Percentiles rank a stretch among this genome's conserved stretches.
Conservation (phyloP, 64 coral and sea anemone genomes). For the Actinia equina region DNA sequence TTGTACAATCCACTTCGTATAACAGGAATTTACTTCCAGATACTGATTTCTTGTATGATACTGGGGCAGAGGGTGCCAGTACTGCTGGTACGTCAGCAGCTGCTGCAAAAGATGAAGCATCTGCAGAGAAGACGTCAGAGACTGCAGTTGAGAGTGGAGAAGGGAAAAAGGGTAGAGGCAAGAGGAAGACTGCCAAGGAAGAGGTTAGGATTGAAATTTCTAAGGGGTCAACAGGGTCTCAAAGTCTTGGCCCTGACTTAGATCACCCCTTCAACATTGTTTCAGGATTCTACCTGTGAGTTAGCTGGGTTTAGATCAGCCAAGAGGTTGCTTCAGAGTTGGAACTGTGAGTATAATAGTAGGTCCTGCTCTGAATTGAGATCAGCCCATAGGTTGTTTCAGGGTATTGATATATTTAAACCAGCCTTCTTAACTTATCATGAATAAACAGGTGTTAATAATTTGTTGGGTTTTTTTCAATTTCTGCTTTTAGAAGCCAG, state of each 20-base stretch:
- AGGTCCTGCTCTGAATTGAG: too few species aligned
- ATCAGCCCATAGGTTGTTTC: not conserved
- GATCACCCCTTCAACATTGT: too few species aligned
- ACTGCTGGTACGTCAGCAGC: not conserved
- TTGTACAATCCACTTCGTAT: slow-evolving; percentile 97
- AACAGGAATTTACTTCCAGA: slow-evolving; percentile 82
- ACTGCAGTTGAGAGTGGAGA: not conserved
- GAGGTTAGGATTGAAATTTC: slow-evolving; percentile 6
- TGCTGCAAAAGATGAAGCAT: not conserved
- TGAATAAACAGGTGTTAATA: too few species aligned
- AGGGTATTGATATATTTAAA: too few species aligned
- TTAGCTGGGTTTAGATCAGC: too few species aligned
- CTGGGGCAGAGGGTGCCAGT: slow-evolving; percentile 21
- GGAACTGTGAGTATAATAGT: too few species aligned
- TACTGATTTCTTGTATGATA: slow-evolving; percentile 94
- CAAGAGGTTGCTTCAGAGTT: too few species aligned
- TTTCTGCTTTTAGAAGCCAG: slow-evolving; percentile 25
- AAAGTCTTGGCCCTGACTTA: too few species aligned
- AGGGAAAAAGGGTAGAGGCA: slow-evolving; percentile 39
- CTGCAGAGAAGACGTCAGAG: not conserved
- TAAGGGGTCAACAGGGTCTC: too few species aligned
- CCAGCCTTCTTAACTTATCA: too few species aligned
- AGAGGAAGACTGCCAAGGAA: slow-evolving; percentile 5
- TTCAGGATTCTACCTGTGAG: too few species aligned
- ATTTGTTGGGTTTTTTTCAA: too few species aligned